Evolutionary conservation across 2,797 vertebrate species (phyloP).

Genomic region (Myotis findleyi): DNA sequence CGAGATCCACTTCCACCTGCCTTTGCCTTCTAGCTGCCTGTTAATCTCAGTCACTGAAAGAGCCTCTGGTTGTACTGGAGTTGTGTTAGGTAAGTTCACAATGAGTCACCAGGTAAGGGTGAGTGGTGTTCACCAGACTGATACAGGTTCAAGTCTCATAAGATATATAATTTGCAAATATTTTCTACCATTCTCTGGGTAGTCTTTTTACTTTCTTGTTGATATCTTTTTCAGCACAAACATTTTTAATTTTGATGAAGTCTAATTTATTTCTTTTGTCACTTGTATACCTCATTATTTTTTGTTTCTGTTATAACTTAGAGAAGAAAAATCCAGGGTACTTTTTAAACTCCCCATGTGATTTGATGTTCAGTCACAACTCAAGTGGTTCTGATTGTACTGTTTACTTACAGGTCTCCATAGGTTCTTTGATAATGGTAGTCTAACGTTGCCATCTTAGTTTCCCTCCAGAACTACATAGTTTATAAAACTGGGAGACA

Average conservation of each 20-base stretch:
- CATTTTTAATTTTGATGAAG: constrained; percentile 21
- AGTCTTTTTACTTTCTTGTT: constrained; percentile 23
- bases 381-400: constrained; percentile 27
- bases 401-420: constrained; percentile 32
- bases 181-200: constrained; percentile 27
- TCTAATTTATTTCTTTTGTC: not conserved
- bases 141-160: not conserved
- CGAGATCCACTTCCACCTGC: too few relatives aligned
- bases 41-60: too few relatives aligned
- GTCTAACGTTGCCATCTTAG: not conserved
- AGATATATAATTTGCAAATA: not conserved
- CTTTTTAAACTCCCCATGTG: not conserved
- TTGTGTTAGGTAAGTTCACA: too few relatives aligned
- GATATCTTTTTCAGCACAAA: not conserved
- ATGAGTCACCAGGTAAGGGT: too few relatives aligned
- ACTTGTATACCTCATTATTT: not conserved
- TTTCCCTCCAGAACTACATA: constrained; percentile 34
- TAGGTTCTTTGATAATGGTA: constrained; percentile 32
- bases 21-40: too few relatives aligned
- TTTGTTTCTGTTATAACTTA: constrained; percentile 48
- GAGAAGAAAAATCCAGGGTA: not conserved
- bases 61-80: too few relatives aligned
- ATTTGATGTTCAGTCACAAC: constrained; percentile 33
- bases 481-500: not conserved
- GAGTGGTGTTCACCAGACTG: too few relatives aligned